Evolutionary conservation across 2,113 vertebrate genomes (phyloP), one percentile per base, ranked within the genome.

Genomic region (Strigops habroptila): DNA sequence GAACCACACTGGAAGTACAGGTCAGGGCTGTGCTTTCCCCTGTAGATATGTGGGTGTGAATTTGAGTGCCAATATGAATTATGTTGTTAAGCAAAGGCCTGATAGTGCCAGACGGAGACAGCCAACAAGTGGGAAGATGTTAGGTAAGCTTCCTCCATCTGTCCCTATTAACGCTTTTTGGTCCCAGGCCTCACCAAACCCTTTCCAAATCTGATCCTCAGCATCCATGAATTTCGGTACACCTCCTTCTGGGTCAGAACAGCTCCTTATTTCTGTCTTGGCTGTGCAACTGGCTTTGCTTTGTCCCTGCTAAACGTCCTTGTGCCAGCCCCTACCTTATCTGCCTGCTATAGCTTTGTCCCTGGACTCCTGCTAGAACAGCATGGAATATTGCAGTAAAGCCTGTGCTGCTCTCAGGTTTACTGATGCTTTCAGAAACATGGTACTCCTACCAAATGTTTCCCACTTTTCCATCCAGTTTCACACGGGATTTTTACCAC

Each of bases 71-170:
- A 93, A 3, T 39, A 64, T 21, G 92, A 70, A 88, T 90, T 76
- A 60, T 80, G 91, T 33, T 51, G 90, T 88, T 78, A 62, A 80
- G 94, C 52, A 74, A 82, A 90, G 85, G 92, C 80, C 73, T 83
- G 85, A 55, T 28, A 63, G 87, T 86, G 94, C 67, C 96, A 88
- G 89, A 94, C 28, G 1, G 57, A 95, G 89, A 74, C 91, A 94
- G 92, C 63, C 82, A 68, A 68, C 14, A 73, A 90, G 83, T 70
- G 95, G 90, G 95, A 96, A 88, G 86, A 90, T 68, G 74, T 59
- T 41, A 81, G 52, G 48, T 60, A 81, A 92, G 75, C 80, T 59
- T 52, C 84, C 82, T 84, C 92, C 79, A 94, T 81, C 89, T 93
- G 91, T 90, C 69, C 93, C 80, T 55, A 10, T 30, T 35, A 62